phyloP scores from a whole-genome alignment of 1,140 invertebrate genomes.

The Macrocentrus cingulum region DNA sequence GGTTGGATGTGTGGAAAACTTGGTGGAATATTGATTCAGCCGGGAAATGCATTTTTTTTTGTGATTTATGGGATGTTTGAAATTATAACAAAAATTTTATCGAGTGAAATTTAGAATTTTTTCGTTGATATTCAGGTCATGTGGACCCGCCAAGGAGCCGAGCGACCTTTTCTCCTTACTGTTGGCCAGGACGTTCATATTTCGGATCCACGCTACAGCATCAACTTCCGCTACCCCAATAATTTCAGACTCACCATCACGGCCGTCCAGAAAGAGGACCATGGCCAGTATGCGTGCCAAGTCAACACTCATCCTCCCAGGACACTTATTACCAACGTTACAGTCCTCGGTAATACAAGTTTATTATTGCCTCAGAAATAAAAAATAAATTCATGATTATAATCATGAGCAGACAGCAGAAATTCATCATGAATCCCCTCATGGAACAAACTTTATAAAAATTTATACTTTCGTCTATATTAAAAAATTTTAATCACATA shows the following conservation, averaged over 20 bases:
- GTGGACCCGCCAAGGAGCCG: slow-evolving; percentile 58
- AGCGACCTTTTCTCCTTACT: slow-evolving; percentile 60
- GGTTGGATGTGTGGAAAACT: too few relatives aligned
- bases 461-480: too few relatives aligned
- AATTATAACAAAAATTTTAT: too few relatives aligned
- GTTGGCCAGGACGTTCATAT: slow-evolving; percentile 62
- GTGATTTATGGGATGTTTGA: too few relatives aligned
- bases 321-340: slow-evolving; percentile 54
- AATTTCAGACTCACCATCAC: slow-evolving; percentile 80
- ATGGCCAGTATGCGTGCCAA: slow-evolving; percentile 81
- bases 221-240: slow-evolving; percentile 67
- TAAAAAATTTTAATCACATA: too few relatives aligned
- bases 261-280: slow-evolving; percentile 71
- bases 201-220: slow-evolving; percentile 58
- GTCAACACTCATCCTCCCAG: slow-evolving; percentile 79
- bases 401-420: too few relatives aligned
- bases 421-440: too few relatives aligned
- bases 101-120: too few relatives aligned
- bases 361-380: background rate
- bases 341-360: slow-evolving; percentile 48
- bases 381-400: background rate
- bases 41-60: too few relatives aligned
- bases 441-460: too few relatives aligned
- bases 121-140: slow-evolving; percentile 61
- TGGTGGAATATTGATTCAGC: too few relatives aligned